Evolutionary conservation across 2,888 invertebrate species (phyloP).

Genomic region (Cylindroiulus punctatus): DNA sequence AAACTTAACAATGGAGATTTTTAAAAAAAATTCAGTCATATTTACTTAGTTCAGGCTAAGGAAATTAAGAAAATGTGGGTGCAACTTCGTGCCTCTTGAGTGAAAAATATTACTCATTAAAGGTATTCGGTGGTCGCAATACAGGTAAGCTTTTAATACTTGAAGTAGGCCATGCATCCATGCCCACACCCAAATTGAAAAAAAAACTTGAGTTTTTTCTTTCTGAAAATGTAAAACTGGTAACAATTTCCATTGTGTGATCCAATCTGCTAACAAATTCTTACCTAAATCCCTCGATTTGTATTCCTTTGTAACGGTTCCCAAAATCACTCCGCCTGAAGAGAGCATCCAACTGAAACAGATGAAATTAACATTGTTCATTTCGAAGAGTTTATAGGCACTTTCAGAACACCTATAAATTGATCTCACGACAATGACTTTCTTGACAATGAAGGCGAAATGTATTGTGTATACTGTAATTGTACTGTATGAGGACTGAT

Average conservation of each 20-base stretch:
- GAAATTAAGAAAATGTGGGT: background rate
- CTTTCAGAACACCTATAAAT: background rate
- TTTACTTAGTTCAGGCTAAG: background rate
- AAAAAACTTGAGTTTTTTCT: background rate
- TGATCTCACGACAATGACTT: background rate
- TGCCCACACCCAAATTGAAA: constrained; percentile 52
- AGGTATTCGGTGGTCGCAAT: background rate
- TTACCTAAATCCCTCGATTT: constrained; percentile 84
- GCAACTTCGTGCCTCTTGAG: constrained; percentile 17
- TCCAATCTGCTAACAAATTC: constrained; percentile 52
- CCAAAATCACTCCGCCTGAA: constrained; percentile 80
- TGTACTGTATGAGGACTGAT: background rate
- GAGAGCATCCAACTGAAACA: constrained; percentile 79
- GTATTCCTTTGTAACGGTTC: constrained; percentile 85
- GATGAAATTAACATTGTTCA: background rate
- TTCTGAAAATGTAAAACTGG: background rate
- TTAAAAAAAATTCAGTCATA: background rate
- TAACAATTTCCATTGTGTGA: background rate
- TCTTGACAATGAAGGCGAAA: background rate
- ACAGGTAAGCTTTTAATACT: background rate
- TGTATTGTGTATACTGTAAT: too few species aligned
- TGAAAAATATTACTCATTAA: background rate
- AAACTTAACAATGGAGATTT: constrained; percentile 14
- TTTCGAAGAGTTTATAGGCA: background rate
- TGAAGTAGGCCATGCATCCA: background rate